phyloP scores from a whole-genome alignment of 2,113 vertebrate genomes.

The Cyanistes caeruleus region DNA sequence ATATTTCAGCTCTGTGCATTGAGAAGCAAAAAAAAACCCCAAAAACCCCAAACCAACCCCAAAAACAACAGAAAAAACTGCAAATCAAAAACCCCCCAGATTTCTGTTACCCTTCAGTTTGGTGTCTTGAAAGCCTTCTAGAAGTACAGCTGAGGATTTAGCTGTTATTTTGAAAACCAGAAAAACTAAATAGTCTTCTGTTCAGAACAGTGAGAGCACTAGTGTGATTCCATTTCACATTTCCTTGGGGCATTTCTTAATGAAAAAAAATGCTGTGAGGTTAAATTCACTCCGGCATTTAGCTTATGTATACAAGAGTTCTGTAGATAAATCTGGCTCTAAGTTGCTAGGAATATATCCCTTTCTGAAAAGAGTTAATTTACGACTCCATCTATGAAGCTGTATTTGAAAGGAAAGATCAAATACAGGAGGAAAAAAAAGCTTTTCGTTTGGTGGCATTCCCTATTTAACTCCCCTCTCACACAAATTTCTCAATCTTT shows the following conservation, averaged over 20 bases:
- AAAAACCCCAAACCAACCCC: not conserved
- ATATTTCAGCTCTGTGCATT: not conserved
- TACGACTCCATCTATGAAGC: constrained; percentile 32
- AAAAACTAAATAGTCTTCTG: not conserved
- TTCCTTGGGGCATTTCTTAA: not conserved
- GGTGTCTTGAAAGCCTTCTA: not conserved
- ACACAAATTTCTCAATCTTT: constrained; percentile 13
- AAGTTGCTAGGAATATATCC: constrained; percentile 2
- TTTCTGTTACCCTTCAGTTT: not conserved
- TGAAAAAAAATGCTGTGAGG: not conserved
- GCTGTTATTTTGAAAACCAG: not conserved
- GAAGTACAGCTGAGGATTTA: not conserved
- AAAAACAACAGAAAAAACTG: not conserved
- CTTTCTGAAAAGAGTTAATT: constrained; percentile 38
- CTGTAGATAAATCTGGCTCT: constrained; percentile 36
- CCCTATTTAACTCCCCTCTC: constrained; percentile 15
- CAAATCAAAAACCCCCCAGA: rapidly evolving
- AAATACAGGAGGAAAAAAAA: constrained; percentile 36
- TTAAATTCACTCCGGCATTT: constrained; percentile 12
- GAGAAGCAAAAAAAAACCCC: not conserved
- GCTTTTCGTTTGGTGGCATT: not conserved
- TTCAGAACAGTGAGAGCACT: not conserved
- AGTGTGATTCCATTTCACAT: not conserved
- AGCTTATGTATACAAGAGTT: constrained; percentile 9
- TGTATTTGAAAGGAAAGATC: constrained; percentile 30